Evolutionary conservation across 2,797 vertebrate genomes (phyloP).

Genomic region (Microhierax caerulescens): DNA sequence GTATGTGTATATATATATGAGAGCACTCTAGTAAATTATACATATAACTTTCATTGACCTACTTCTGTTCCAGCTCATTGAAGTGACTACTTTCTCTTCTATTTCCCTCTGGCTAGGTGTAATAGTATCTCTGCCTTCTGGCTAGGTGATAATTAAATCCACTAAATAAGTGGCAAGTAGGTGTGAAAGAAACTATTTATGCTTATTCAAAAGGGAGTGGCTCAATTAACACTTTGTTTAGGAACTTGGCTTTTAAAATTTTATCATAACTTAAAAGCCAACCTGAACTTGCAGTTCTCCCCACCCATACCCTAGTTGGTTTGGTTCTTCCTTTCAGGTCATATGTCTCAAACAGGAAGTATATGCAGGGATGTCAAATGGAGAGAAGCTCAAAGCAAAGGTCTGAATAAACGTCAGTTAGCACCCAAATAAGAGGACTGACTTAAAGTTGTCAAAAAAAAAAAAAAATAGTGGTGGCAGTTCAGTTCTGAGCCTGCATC

Average conservation of each 20-base stretch:
- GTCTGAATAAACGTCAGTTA: neutral
- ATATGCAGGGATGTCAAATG: neutral
- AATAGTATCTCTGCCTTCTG: conserved; percentile 44
- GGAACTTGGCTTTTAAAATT: neutral
- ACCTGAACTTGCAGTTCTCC: neutral
- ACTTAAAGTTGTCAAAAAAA: neutral
- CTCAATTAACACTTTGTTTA: conserved; percentile 53
- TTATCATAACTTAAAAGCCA: neutral
- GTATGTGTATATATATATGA: neutral
- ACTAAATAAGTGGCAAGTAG: conserved; percentile 8
- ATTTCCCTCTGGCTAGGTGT: conserved; percentile 10
- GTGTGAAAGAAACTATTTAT: conserved; percentile 35
- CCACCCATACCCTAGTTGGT: neutral
- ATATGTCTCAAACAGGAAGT: neutral
- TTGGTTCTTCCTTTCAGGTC: neutral
- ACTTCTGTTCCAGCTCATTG: conserved; percentile 18
- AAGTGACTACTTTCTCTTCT: neutral
- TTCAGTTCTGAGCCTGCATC: neutral
- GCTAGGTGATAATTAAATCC: conserved; percentile 64
- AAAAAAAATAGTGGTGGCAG: neutral
- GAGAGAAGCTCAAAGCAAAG: neutral
- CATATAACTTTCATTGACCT: conserved; percentile 22
- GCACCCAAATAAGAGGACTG: neutral
- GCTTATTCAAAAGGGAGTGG: conserved; percentile 40
- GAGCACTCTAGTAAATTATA: neutral